These are phyloP conservation scores for Telmatherina bonti DNA, from an alignment of 2,797 vertebrate genomes.

Conservation along the genomic window DNA sequence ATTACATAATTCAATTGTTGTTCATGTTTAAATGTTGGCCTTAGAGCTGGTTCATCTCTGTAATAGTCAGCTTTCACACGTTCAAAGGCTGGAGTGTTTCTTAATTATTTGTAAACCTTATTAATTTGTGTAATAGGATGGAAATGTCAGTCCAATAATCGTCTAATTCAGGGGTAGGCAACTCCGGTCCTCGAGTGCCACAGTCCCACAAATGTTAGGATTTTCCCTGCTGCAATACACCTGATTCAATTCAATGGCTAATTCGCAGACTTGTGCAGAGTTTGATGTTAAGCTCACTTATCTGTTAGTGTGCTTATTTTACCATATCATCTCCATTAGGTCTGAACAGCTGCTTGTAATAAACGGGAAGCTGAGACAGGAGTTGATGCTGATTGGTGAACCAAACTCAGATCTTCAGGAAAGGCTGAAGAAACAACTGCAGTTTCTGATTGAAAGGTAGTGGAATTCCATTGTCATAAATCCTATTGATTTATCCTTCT, in stretches of 20 bases:
- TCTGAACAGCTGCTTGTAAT: slow-evolving; percentile 86
- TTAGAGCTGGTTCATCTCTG: too few species aligned
- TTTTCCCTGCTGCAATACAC: too few species aligned
- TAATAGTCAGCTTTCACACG: too few species aligned
- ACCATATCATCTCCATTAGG: slow-evolving; percentile 56
- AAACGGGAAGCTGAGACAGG: slow-evolving; percentile 90
- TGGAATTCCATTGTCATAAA: neutral
- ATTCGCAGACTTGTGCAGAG: too few species aligned
- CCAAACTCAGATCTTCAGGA: slow-evolving; percentile 80
- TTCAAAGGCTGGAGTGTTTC: too few species aligned
- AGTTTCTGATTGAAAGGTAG: slow-evolving; percentile 89
- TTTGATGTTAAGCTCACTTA: neutral
- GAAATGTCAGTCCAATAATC: too few species aligned
- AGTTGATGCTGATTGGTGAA: slow-evolving; percentile 83
- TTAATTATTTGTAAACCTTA: too few species aligned
- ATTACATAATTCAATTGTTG: neutral
- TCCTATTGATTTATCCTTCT: neutral
- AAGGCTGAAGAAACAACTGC: slow-evolving; percentile 80
- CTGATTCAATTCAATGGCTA: too few species aligned
- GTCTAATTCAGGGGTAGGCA: too few species aligned
- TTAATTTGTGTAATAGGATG: too few species aligned
- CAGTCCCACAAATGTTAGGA: too few species aligned
- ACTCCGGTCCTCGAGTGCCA: too few species aligned
- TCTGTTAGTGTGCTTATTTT: neutral
- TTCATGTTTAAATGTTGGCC: neutral